These are phyloP conservation scores for Cyclophora punctaria DNA, from an alignment of 2,888 invertebrate species.

Conservation along the genomic window DNA sequence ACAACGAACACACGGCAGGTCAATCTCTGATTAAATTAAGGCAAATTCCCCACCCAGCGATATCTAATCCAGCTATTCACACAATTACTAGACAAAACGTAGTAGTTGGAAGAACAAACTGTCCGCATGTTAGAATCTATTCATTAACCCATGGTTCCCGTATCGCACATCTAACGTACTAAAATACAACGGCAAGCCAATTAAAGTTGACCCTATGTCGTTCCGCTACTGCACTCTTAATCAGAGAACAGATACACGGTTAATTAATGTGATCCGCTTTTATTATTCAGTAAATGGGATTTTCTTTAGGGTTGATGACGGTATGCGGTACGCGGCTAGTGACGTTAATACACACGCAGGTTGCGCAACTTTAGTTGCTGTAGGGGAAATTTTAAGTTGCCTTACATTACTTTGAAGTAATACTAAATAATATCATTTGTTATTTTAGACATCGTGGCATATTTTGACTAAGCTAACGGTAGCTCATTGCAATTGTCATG, in stretches of 20 bases:
- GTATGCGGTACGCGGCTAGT: conserved; percentile 1
- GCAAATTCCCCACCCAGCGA: conserved; percentile 23
- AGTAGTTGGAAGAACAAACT: conserved; percentile 57
- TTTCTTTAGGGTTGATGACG: conserved; percentile 25
- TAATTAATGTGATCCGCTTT: conserved; percentile 68
- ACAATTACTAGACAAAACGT: conserved; percentile 56
- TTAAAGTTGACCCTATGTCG: conserved; percentile 65
- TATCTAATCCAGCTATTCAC: conserved; percentile 32
- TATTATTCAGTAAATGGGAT: conserved; percentile 51
- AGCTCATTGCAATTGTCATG: too few relatives aligned
- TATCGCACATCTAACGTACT: conserved; percentile 70
- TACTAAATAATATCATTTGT: too few relatives aligned
- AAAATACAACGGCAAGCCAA: conserved; percentile 60
- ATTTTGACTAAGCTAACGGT: too few relatives aligned
- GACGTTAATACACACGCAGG: background rate
- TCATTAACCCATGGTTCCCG: conserved; percentile 50
- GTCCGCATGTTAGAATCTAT: conserved; percentile 62
- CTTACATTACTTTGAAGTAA: too few relatives aligned
- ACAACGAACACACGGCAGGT: too few relatives aligned
- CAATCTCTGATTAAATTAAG: conserved; percentile 15
- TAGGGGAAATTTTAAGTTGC: too few relatives aligned
- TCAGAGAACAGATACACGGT: conserved; percentile 64
- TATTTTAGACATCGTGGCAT: too few relatives aligned
- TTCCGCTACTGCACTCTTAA: conserved; percentile 69
- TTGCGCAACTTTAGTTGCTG: too few relatives aligned